Conservation (phyloP, 2,797 vertebrate species). For the Lepilemur septentrionalis region DNA sequence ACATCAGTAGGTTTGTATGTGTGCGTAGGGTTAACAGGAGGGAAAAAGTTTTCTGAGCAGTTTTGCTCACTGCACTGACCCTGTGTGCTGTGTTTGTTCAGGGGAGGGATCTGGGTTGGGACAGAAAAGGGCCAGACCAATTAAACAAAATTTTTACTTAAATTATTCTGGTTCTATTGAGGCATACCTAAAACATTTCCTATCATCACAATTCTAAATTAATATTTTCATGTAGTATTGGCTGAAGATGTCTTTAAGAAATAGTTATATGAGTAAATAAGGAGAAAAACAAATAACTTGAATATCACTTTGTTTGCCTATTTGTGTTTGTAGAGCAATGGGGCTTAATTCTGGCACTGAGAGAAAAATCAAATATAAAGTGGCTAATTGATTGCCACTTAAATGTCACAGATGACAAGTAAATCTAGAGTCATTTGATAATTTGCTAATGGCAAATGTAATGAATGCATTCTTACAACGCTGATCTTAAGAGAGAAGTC, state of each 20-base stretch:
- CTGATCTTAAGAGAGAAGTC: neutral
- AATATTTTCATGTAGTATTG: neutral
- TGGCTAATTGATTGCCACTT: neutral
- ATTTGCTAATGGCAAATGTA: neutral
- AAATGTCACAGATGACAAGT: neutral
- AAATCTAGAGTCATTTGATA: neutral
- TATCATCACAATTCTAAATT: neutral
- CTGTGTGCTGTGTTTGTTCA: neutral
- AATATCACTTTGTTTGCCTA: neutral
- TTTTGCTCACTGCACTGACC: neutral
- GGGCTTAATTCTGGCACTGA: neutral
- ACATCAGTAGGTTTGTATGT: neutral
- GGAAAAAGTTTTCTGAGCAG: neutral
- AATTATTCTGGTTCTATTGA: neutral
- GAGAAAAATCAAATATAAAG: neutral
- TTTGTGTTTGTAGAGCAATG: neutral
- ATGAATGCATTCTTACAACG: neutral
- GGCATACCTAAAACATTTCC: neutral
- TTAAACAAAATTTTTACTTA: neutral
- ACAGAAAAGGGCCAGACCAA: neutral
- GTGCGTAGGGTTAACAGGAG: neutral
- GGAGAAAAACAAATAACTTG: neutral
- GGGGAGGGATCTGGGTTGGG: neutral
- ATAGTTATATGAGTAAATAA: neutral
- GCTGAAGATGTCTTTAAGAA: neutral